Percentiles rank a stretch among this genome's conserved stretches.
Evolutionary conservation across 2,797 vertebrate species (phyloP).

Genomic region (Enteromius argenteus): DNA sequence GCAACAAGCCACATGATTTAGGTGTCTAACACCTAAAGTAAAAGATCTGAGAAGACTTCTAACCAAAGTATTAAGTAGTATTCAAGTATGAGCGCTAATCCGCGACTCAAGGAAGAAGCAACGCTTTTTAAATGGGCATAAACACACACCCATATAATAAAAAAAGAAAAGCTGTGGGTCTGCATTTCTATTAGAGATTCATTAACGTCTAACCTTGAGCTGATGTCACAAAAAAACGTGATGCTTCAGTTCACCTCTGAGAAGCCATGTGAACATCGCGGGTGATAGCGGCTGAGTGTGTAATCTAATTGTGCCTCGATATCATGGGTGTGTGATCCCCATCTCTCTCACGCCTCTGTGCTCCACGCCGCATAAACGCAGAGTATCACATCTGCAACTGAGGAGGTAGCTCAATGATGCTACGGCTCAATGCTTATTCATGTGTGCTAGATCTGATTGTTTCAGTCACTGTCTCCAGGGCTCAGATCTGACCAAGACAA

Average conservation of each 20-base stretch:
- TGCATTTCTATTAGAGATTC: constrained; percentile 34
- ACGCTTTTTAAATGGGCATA: constrained; percentile 52
- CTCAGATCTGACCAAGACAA: neutral
- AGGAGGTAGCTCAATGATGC: constrained; percentile 14
- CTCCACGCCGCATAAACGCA: neutral
- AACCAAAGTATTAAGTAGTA: constrained; percentile 2
- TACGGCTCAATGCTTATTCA: neutral
- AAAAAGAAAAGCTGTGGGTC: neutral
- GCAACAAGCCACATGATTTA: neutral
- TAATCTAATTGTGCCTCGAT: constrained; percentile 35
- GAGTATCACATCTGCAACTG: constrained; percentile 22
- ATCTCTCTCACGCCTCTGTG: neutral
- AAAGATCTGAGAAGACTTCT: neutral
- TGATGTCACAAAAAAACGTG: constrained; percentile 14
- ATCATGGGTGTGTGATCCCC: constrained; percentile 6
- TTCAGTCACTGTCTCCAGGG: constrained; percentile 25
- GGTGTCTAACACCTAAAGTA: neutral
- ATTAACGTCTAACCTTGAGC: constrained; percentile 18
- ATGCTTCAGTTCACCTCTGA: constrained; percentile 38
- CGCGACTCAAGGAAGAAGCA: constrained; percentile 15
- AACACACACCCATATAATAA: constrained; percentile 10
- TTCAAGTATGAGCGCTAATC: constrained; percentile 44
- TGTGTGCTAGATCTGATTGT: constrained; percentile 12
- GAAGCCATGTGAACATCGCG: neutral
- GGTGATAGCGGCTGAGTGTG: neutral